phyloP scores from a whole-genome alignment of 1,140 invertebrate species.

The Polypedilum vanderplanki region DNA sequence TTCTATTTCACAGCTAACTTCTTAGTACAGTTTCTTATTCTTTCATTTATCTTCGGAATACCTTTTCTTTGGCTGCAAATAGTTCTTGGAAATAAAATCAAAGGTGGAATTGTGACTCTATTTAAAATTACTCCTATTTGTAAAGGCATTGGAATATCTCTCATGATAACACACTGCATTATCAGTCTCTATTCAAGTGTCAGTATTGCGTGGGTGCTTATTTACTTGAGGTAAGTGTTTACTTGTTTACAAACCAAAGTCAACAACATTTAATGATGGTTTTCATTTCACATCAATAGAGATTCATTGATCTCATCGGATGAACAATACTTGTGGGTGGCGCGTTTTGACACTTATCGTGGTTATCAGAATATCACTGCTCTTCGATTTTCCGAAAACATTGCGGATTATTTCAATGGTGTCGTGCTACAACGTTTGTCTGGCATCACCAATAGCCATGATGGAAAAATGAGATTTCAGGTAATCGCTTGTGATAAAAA shows the following conservation, averaged over 20 bases:
- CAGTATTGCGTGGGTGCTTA: slow-evolving; percentile 81
- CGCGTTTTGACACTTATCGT: slow-evolving; percentile 58
- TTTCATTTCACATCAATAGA: slow-evolving; percentile 41
- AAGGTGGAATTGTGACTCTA: slow-evolving; percentile 81
- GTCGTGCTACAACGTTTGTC: slow-evolving; percentile 68
- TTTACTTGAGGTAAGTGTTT: slow-evolving; percentile 51
- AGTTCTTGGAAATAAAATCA: slow-evolving; percentile 75
- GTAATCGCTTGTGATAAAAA: slow-evolving; percentile 36
- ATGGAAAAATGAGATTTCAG: slow-evolving; percentile 37
- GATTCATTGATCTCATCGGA: slow-evolving; percentile 83
- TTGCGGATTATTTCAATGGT: slow-evolving; percentile 76
- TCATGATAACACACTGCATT: slow-evolving; percentile 70
- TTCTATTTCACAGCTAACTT: slow-evolving; percentile 63
- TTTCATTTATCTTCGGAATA: slow-evolving; percentile 76
- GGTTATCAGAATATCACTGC: slow-evolving; percentile 42
- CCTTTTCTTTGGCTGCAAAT: slow-evolving; percentile 78
- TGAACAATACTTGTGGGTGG: slow-evolving; percentile 69
- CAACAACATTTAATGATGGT: background rate
- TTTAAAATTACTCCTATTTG: slow-evolving; percentile 89
- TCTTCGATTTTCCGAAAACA: slow-evolving; percentile 63
- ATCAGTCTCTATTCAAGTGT: slow-evolving; percentile 81
- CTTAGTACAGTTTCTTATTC: slow-evolving; percentile 78
- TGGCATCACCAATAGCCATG: slow-evolving; percentile 51
- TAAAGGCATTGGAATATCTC: slow-evolving; percentile 76
- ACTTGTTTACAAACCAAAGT: background rate